Base-by-base conservation (phyloP, 2,113 vertebrate species). In the Tragulus kanchil region DNA sequence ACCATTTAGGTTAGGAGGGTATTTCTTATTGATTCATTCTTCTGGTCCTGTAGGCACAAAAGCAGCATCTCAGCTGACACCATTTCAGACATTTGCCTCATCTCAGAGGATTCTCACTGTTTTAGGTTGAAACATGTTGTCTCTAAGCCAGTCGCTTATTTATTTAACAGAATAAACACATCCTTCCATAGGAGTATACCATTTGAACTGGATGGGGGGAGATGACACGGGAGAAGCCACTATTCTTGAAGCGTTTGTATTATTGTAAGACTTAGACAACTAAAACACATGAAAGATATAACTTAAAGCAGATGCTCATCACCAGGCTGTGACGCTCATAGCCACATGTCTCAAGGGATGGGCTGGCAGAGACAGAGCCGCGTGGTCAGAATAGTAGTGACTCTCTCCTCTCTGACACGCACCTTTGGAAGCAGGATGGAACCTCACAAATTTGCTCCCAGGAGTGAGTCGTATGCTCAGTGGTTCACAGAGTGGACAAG, bases 51-150 rank as follows among this genome's bases (percentile, higher is more conserved):
- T 1, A 59, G 42, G 71, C 4, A 78, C 28, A 61, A 89, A 89
- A 45, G 13, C 65, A 93, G 65, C 26, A 48, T 93, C 58, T 23
- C 5, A 42, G 59, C 15, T 14, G 23, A 77, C 54, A 42, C 52
- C 7, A 1, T 78, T 83, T 96, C 56, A 78, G 36, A 86, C 90
- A 2, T 52, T 56, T n/a, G 62, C 73, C 14, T 92, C 31, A 23
- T 54, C 83, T 48, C 21, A 36, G 54, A 82, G n/a, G n/a, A 61
- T 78, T 61, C 17, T 88, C 36, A 28, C 9, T 54, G 42, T 79
- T 96, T 84, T 65, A 73, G 62, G 13, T 93, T 10, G 23, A 91
- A 93, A 48, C 28, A 75, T 19, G 13, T 61, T 81, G 10, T 85
- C 11, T 90, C 67, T 65, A 89, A 83, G 54, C 50, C 83, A 67